A percentile compares a stretch with the other conserved stretches of the same genome.
These are phyloP conservation scores for Callimorpha dominula DNA, from an alignment of 2,888 invertebrate genomes.

Conservation along the genomic window DNA sequence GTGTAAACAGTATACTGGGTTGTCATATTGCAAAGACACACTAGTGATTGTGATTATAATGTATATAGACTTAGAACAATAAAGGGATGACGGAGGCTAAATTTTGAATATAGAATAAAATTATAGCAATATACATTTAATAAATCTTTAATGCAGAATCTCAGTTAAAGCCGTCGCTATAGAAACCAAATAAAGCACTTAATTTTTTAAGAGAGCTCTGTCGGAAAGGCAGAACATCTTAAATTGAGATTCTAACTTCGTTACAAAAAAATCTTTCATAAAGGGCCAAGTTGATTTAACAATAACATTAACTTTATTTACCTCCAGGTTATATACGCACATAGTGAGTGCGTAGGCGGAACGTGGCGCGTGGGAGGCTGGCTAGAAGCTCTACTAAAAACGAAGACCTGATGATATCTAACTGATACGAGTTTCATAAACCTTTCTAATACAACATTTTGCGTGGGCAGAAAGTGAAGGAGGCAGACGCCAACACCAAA, in stretches of 20 bases:
- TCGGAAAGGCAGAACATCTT: background rate
- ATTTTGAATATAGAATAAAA: no score
- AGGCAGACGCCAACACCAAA: slow-evolving; percentile 2
- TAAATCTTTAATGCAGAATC: no score
- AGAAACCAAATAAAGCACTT: no score
- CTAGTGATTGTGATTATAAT: background rate
- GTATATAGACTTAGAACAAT: background rate
- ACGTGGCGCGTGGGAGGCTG: slow-evolving; percentile 18
- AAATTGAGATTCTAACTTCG: background rate
- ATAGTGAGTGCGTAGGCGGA: background rate
- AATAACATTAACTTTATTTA: background rate
- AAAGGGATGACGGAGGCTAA: no score
- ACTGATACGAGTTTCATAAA: slow-evolving; percentile 28
- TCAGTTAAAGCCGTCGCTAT: no score
- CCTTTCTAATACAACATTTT: slow-evolving; percentile 16
- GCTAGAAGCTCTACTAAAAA: slow-evolving; percentile 12
- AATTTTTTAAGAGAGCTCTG: no score
- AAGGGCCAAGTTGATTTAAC: background rate
- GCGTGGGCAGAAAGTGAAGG: slow-evolving; percentile 4
- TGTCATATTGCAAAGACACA: background rate
- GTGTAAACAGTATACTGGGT: background rate
- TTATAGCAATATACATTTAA: no score
- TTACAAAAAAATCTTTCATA: background rate
- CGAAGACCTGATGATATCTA: background rate
- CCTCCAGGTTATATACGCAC: background rate